Percentiles rank a stretch among this genome's conserved stretches.
Evolutionary conservation across 1,140 invertebrate species (phyloP).

Genomic region (Triops longicaudatus): DNA sequence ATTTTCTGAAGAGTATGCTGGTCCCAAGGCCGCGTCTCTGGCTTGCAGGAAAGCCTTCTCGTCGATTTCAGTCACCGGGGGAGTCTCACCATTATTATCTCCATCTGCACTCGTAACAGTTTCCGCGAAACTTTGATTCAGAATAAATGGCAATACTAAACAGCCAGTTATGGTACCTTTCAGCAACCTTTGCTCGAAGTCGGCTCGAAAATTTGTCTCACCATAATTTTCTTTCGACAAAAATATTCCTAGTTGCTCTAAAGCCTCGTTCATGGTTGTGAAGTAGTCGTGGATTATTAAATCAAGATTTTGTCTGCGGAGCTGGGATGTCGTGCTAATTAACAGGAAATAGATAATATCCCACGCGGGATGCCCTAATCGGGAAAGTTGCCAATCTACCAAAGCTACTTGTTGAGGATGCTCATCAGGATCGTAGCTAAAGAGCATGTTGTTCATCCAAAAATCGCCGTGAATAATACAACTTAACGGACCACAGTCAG

Average conservation of each 20-base stretch:
- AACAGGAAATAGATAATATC: constrained; percentile 28
- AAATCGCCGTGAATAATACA: constrained; percentile 26
- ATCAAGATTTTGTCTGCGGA: neutral
- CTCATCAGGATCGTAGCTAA: constrained; percentile 19
- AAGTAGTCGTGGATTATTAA: constrained; percentile 22
- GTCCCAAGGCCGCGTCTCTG: too few species aligned
- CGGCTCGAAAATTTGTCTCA: neutral
- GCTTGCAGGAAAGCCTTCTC: too few species aligned
- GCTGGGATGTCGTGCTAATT: neutral
- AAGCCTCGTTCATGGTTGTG: neutral
- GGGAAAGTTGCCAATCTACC: constrained; percentile 25
- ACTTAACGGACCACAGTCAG: constrained; percentile 14
- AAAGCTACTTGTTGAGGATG: neutral
- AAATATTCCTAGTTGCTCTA: neutral
- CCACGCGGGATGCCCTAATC: constrained; percentile 25
- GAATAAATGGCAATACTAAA: neutral
- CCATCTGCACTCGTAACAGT: too few species aligned
- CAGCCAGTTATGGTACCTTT: constrained; percentile 13
- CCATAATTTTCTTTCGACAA: neutral
- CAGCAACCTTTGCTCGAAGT: constrained; percentile 16
- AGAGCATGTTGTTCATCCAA: constrained; percentile 30
- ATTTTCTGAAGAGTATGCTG: too few species aligned
- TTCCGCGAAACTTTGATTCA: neutral
- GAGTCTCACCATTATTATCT: too few species aligned
- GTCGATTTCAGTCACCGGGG: too few species aligned